These are phyloP conservation scores for Drosophila nasuta DNA, from an alignment of 1,140 invertebrate species.

Conservation along the genomic window DNA sequence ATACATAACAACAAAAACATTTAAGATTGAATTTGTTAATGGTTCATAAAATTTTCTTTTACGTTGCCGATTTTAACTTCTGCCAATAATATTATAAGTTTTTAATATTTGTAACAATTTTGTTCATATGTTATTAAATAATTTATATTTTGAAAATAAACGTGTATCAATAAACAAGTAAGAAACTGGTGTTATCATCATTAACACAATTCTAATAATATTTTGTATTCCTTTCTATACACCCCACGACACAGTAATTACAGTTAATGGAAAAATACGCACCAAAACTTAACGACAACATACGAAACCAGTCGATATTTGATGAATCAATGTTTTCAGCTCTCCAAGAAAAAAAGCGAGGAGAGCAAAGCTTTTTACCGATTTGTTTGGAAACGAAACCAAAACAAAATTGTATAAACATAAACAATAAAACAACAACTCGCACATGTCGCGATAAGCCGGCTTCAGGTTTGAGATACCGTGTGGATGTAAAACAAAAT, in stretches of 20 bases:
- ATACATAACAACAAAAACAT: no score
- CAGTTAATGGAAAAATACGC: background rate
- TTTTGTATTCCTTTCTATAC: background rate
- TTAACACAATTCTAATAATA: background rate
- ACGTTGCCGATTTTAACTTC: no score
- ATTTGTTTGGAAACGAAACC: constrained; percentile 44
- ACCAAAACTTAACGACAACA: background rate
- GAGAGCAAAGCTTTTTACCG: background rate
- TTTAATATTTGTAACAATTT: no score
- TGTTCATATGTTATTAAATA: no score
- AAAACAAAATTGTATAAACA: constrained; percentile 33
- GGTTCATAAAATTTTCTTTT: no score
- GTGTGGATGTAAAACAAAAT: background rate
- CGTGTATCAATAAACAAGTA: no score
- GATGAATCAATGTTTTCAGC: background rate
- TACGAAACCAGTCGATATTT: background rate
- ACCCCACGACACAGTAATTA: constrained; percentile 2
- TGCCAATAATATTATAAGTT: no score
- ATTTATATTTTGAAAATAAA: no score
- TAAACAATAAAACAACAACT: background rate
- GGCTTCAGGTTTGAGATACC: background rate
- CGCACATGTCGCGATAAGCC: constrained; percentile 23
- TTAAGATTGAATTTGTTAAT: no score
- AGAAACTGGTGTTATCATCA: background rate
- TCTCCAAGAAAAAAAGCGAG: background rate